A percentile compares a stretch with the other conserved stretches of the same genome.
Evolutionary conservation across 2,888 invertebrate species (phyloP).

Genomic region (Lamellibrachia columna): DNA sequence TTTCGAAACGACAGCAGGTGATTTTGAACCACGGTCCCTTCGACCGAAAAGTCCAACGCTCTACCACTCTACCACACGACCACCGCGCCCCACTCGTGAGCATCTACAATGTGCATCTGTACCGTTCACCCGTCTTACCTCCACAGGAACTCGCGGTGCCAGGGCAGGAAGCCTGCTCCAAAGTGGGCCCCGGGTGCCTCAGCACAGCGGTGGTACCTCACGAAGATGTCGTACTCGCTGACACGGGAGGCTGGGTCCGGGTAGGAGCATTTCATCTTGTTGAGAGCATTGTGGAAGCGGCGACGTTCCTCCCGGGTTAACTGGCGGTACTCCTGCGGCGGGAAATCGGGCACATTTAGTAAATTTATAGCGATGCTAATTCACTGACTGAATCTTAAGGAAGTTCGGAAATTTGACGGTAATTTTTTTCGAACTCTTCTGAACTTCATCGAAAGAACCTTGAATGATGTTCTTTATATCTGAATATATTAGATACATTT

Average conservation of each 20-base stretch:
- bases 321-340: constrained; percentile 34
- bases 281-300: constrained; percentile 32
- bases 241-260: not conserved
- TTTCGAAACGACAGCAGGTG: too few relatives aligned
- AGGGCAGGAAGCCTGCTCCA: constrained; percentile 39
- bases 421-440: not conserved
- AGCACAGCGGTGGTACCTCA: constrained; percentile 27
- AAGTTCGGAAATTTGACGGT: not conserved
- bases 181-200: constrained; percentile 42
- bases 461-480: not conserved
- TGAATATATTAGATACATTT: not conserved
- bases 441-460: not conserved
- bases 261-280: constrained; percentile 28
- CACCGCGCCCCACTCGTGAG: not conserved
- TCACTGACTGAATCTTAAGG: not conserved
- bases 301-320: constrained; percentile 27
- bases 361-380: not conserved
- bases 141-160: constrained; percentile 38
- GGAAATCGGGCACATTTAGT: not conserved
- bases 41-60: too few relatives aligned
- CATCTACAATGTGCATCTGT: not conserved
- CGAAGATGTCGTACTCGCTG: constrained; percentile 34
- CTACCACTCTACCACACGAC: not conserved
- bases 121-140: constrained; percentile 27
- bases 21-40: too few relatives aligned